Percentiles rank a stretch among this genome's conserved stretches.
Evolutionary conservation across 1,140 invertebrate species (phyloP).

Genomic region (Hyles euphorbiae): DNA sequence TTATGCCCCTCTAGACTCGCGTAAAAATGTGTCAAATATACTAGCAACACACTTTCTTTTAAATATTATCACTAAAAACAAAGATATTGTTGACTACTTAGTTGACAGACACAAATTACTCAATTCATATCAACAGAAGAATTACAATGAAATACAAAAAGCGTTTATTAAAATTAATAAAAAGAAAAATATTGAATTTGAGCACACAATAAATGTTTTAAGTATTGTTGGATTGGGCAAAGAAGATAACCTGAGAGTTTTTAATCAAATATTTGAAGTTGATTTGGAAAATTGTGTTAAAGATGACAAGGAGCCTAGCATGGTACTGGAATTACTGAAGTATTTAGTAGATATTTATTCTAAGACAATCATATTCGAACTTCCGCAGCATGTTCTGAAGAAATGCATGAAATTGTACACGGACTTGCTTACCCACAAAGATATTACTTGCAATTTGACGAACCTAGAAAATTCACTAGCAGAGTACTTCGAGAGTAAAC

Average conservation of each 20-base stretch:
- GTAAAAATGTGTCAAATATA: constrained; percentile 52
- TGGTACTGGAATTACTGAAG: constrained; percentile 56
- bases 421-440: constrained; percentile 48
- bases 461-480: constrained; percentile 74
- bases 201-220: constrained; percentile 50
- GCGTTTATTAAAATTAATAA: constrained; percentile 67
- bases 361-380: constrained; percentile 36
- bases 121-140: constrained; percentile 67
- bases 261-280: constrained; percentile 50
- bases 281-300: constrained; percentile 45
- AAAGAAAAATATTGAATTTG: constrained; percentile 46
- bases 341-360: constrained; percentile 57
- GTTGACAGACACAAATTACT: constrained; percentile 50
- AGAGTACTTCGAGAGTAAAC: constrained; percentile 77
- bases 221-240: constrained; percentile 48
- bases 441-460: constrained; percentile 63
- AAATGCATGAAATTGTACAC: constrained; percentile 54
- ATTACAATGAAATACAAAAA: constrained; percentile 57
- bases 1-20: constrained; percentile 68
- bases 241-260: constrained; percentile 46
- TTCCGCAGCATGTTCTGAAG: constrained; percentile 41
- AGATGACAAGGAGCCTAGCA: constrained; percentile 64
- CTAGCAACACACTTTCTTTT: constrained; percentile 69
- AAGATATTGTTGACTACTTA: constrained; percentile 48
- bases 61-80: constrained; percentile 49